These are phyloP conservation scores for Falco peregrinus DNA, from an alignment of 2,797 vertebrate species.

Conservation along the genomic window DNA sequence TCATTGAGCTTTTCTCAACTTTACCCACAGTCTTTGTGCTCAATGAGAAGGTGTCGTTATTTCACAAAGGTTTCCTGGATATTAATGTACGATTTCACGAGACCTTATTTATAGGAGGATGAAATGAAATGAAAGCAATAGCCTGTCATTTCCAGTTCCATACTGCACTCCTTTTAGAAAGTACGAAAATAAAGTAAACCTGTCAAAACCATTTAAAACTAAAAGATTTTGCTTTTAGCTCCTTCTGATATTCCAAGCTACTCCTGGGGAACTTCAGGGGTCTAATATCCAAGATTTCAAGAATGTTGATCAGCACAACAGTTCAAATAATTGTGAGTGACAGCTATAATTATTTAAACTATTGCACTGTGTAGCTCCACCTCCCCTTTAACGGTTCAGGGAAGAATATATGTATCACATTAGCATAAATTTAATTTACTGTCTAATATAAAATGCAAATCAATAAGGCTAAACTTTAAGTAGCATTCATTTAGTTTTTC, in stretches of 20 bases:
- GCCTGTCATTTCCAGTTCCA: neutral
- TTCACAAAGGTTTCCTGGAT: neutral
- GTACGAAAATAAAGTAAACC: neutral
- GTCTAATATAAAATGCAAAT: slow-evolving; percentile 57
- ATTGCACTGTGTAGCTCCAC: neutral
- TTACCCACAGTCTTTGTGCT: neutral
- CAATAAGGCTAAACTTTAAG: slow-evolving; percentile 25
- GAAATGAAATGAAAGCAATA: neutral
- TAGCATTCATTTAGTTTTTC: slow-evolving; percentile 31
- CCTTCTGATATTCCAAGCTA: neutral
- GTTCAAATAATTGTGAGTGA: slow-evolving; percentile 13
- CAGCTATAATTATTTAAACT: slow-evolving; percentile 32
- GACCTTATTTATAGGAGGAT: neutral
- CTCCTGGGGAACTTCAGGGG: neutral
- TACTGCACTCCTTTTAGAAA: neutral
- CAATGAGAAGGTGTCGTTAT: neutral
- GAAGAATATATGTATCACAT: slow-evolving; percentile 28
- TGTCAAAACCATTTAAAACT: neutral
- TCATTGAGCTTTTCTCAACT: neutral
- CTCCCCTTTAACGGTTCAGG: slow-evolving; percentile 20
- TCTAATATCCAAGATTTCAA: neutral
- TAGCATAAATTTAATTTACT: slow-evolving; percentile 46
- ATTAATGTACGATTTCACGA: neutral
- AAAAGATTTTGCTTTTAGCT: neutral
- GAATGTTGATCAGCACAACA: neutral